Base-by-base conservation (phyloP, 2,888 invertebrate genomes). In the Cryptocheilus praepositus region DNA sequence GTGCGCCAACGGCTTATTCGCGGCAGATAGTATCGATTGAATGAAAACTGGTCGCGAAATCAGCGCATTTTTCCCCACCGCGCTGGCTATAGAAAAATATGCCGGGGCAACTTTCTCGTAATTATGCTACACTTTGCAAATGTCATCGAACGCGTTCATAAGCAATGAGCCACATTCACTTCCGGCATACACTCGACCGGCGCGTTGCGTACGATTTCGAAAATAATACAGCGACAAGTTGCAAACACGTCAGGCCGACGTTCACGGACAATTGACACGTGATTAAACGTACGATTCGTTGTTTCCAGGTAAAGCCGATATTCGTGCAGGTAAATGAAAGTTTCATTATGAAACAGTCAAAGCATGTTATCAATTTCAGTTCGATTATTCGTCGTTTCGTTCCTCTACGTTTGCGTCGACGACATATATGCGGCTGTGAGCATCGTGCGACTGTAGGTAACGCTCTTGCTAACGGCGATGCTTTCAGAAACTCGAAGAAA, bases 401-500 rank as follows among this genome's bases (percentile, higher is more conserved):
- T 54, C 8, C 36, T 18, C 13, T 57, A 13, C 43, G 16, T 8
- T 21, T 2, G 19, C 15, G 36, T 28, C 28, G 28, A 5, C 28
- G 28, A 28, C 28, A 28, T 56, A 2, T 11, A 54, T 16, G 4
- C 56, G 11, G 18, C n/a, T 44, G 18, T 43, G 19, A 3, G 28
- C 3, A 16, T 43, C 19, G 11, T 19, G 28, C 28, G 28, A 7
- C 28, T 7, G 28, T 5, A 28, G 7, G 28, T 28, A 28, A 28
- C 28, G 28, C 28, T 3, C 28, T 28, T 7, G 36, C 8, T 7
- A 36, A 36, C 36, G 11, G 5, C 16, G 11, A 58, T 64, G 16
- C 16, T 79, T 73, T 13, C 86, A 95, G 94, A 95, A 95, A 92
- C 90, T 97, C 77, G 97, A 97, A 89, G 96, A 96, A 89, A 96